Conservation (phyloP, 2,797 vertebrate species). For the Pseudotriccus pelzelni region DNA sequence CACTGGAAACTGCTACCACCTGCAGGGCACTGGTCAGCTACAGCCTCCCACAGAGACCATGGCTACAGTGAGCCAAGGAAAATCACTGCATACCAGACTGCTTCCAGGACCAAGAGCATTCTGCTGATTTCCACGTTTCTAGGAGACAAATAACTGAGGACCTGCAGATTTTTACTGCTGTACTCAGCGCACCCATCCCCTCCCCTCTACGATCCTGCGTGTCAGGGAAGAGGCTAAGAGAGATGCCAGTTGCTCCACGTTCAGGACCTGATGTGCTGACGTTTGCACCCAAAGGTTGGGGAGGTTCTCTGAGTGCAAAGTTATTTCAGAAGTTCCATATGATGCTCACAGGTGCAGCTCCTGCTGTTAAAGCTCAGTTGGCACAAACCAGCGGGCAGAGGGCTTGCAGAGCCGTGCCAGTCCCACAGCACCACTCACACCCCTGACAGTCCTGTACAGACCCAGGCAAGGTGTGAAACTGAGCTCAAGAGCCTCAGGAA, state of each 20-base stretch:
- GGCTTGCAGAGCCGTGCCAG: background rate
- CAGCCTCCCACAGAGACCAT: background rate
- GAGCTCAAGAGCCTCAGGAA: background rate
- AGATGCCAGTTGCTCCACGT: background rate
- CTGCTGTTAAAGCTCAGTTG: background rate
- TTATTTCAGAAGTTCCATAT: background rate
- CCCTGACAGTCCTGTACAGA: rapidly evolving
- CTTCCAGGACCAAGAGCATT: background rate
- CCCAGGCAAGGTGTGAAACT: background rate
- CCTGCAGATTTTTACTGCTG: background rate
- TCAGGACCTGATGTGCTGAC: background rate
- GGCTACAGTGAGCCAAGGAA: background rate
- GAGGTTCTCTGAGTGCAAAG: background rate
- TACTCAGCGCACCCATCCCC: background rate
- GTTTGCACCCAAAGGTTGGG: background rate
- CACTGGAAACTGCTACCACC: background rate
- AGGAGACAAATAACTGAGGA: background rate
- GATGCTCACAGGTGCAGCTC: background rate
- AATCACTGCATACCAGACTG: background rate
- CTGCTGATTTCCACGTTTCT: background rate
- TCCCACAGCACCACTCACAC: background rate
- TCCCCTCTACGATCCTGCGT: background rate
- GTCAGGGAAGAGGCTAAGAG: background rate
- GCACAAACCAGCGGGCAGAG: background rate
- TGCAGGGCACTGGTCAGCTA: background rate